Evolutionary conservation across 2,888 invertebrate species (phyloP).

Genomic region (Iphiclides podalirius): DNA sequence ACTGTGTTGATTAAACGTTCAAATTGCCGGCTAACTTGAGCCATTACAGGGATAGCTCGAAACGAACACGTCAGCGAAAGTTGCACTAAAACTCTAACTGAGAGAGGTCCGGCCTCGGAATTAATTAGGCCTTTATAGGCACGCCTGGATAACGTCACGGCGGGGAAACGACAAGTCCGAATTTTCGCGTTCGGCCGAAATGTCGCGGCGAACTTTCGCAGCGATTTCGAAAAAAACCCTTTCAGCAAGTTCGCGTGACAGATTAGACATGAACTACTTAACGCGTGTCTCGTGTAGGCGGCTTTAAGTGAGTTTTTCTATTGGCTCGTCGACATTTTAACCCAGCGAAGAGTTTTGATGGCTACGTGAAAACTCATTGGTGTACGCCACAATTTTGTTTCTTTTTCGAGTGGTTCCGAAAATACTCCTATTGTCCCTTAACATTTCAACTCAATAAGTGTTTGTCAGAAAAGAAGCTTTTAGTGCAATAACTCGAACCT

Average conservation of each 20-base stretch:
- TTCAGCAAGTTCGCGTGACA: constrained; percentile 40
- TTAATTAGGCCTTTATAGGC: constrained; percentile 17
- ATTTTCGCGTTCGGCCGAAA: constrained; percentile 29
- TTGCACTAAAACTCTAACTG: constrained; percentile 14
- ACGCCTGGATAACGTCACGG: constrained; percentile 8
- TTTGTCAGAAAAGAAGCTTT: too few species aligned
- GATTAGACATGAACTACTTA: constrained; percentile 46
- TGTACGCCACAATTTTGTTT: too few species aligned
- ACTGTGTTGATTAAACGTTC: too few species aligned
- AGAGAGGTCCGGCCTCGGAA: constrained; percentile 6
- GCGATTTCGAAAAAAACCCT: constrained; percentile 36
- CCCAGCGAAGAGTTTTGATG: neutral
- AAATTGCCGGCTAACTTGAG: too few species aligned
- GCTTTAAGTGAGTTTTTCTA: constrained; percentile 13
- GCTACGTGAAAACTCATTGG: neutral
- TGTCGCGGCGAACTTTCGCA: constrained; percentile 26
- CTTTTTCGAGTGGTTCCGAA: too few species aligned
- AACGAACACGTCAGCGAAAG: constrained; percentile 3
- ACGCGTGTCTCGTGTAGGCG: constrained; percentile 32
- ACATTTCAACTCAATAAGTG: too few species aligned
- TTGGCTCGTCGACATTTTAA: constrained; percentile 1
- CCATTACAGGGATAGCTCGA: constrained; percentile 1
- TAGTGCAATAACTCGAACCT: too few species aligned
- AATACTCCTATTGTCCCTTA: too few species aligned
- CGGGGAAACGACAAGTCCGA: constrained; percentile 18